phyloP scores from a whole-genome alignment of 2,888 invertebrate genomes.

The Microctonus hyperodae region DNA sequence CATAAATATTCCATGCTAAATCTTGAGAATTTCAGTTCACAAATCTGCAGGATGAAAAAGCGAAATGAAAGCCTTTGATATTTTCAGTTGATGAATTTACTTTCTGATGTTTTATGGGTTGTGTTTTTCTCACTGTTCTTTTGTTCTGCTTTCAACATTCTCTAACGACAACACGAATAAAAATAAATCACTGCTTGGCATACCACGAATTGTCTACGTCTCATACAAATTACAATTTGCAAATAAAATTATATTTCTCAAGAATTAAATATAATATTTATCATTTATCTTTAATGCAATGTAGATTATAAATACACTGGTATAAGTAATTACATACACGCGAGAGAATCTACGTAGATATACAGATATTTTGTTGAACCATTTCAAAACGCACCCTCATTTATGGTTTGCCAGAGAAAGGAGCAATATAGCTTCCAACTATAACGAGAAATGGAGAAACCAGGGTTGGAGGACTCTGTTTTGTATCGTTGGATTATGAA shows the following conservation, averaged over 20 bases:
- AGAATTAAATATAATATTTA: not conserved
- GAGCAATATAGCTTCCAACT: not conserved
- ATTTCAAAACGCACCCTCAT: not conserved
- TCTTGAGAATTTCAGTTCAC: slow-evolving; percentile 1
- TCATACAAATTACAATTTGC: slow-evolving; percentile 1
- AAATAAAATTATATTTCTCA: too few species aligned
- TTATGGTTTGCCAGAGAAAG: not conserved
- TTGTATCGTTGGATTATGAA: slow-evolving; percentile 17
- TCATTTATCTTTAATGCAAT: not conserved
- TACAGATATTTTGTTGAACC: not conserved
- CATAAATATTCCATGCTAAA: not conserved
- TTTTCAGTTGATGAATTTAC: not conserved
- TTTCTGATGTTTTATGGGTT: not conserved
- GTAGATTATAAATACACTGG: not conserved
- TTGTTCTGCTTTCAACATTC: not conserved
- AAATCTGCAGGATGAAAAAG: not conserved
- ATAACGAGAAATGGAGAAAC: slow-evolving; percentile 5
- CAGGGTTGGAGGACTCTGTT: slow-evolving; percentile 14
- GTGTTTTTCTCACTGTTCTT: not conserved
- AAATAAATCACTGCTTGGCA: not conserved
- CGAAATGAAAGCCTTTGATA: not conserved
- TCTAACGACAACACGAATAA: not conserved
- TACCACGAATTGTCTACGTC: not conserved
- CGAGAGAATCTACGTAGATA: not conserved
- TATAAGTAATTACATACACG: not conserved